These are phyloP conservation scores for Sebastes elongatus DNA, from an alignment of 2,797 vertebrate genomes.

Conservation along the genomic window DNA sequence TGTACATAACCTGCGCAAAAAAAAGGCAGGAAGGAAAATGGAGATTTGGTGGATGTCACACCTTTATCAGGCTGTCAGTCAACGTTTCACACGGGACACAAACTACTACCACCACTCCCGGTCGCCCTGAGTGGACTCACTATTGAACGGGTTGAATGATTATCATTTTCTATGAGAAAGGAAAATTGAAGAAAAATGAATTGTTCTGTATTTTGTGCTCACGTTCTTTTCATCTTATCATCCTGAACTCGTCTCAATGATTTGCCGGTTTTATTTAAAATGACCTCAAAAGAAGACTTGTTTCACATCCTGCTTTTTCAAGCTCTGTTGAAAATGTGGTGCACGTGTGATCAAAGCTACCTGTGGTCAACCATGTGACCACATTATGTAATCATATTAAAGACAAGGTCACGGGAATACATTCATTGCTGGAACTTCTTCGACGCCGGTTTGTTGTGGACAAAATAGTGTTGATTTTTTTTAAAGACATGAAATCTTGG, in stretches of 20 bases:
- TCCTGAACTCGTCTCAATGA: background rate
- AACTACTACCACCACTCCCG: too few relatives aligned
- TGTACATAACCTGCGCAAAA: too few relatives aligned
- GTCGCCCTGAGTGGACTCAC: too few relatives aligned
- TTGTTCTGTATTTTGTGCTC: too few relatives aligned
- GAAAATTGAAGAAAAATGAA: background rate
- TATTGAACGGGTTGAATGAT: background rate
- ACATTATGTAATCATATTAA: background rate
- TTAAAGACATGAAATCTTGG: conserved; percentile 13
- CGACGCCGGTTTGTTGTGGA: background rate
- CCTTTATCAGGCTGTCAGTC: too few relatives aligned
- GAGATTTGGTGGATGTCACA: too few relatives aligned
- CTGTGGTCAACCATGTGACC: conserved; percentile 27
- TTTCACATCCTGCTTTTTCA: conserved; percentile 6
- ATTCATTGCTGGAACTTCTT: background rate
- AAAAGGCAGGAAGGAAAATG: too few relatives aligned
- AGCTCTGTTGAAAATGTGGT: conserved; percentile 1
- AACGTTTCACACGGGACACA: too few relatives aligned
- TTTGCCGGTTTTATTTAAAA: background rate
- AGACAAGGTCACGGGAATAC: background rate
- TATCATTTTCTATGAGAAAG: background rate
- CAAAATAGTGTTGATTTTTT: conserved; percentile 11
- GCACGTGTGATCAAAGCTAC: conserved; percentile 32
- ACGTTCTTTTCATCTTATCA: background rate
- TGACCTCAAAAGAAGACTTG: background rate